Evolutionary conservation across 2,113 vertebrate genomes (phyloP).

Genomic region (Peromyscus maniculatus): DNA sequence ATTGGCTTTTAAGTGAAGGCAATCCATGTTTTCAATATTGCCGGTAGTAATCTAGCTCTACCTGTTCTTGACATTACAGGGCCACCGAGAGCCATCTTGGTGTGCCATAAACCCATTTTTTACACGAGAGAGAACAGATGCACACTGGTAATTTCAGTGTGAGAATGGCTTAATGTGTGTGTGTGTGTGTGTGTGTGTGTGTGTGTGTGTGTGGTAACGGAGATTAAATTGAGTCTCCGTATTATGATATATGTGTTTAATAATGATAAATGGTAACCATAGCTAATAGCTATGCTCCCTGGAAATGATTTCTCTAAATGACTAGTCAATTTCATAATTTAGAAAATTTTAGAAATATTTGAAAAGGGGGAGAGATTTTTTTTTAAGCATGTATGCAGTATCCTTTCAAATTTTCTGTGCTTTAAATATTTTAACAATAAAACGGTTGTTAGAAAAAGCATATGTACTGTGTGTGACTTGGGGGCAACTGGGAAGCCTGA

Average conservation of each 20-base stretch:
- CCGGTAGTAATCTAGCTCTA: slow-evolving; percentile 42
- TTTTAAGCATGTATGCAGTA: background rate
- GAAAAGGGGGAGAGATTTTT: background rate
- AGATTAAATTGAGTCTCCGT: background rate
- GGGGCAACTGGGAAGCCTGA: background rate
- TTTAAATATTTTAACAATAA: slow-evolving; percentile 8
- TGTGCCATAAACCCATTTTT: background rate
- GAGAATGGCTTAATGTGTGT: background rate
- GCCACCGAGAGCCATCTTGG: background rate
- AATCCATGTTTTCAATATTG: background rate
- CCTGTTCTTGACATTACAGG: slow-evolving; percentile 45
- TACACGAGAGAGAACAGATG: background rate
- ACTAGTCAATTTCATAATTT: background rate
- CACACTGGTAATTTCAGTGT: background rate
- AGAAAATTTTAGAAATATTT: background rate
- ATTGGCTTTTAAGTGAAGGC: background rate
- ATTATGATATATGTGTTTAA: background rate
- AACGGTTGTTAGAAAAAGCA: background rate
- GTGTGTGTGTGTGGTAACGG: background rate
- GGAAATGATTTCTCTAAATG: background rate
- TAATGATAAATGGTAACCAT: background rate
- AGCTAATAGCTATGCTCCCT: background rate
- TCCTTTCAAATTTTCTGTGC: background rate
- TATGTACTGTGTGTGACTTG: background rate
- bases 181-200: slow-evolving; percentile 19